phyloP scores from a whole-genome alignment of 2,113 vertebrate genomes.

The Indicator maculatus region DNA sequence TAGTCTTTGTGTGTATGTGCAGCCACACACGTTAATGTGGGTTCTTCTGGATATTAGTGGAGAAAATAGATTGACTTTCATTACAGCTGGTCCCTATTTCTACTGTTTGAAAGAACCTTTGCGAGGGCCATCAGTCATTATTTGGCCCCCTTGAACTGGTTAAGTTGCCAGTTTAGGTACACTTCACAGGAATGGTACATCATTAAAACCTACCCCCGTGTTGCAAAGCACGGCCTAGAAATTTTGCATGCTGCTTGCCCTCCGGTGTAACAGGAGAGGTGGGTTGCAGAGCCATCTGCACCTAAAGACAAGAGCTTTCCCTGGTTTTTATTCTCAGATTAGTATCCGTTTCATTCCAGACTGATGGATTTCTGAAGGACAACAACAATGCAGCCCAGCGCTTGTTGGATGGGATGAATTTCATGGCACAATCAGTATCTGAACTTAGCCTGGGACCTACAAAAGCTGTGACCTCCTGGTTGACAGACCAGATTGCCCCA shows the following conservation, averaged over 20 bases:
- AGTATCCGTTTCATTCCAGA: slow-evolving; percentile 76
- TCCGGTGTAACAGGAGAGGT: not conserved
- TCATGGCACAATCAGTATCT: slow-evolving; percentile 96
- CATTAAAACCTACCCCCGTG: not conserved
- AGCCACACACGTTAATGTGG: not conserved
- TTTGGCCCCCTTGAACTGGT: not conserved
- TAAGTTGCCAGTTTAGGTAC: not conserved
- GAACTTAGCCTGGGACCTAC: slow-evolving; percentile 96
- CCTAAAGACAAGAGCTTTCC: not conserved
- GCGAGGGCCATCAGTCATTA: not conserved
- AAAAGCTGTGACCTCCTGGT: slow-evolving; percentile 96
- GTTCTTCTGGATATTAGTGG: not conserved
- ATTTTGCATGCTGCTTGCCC: not conserved
- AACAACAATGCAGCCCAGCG: slow-evolving; percentile 98
- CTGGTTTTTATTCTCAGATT: not conserved
- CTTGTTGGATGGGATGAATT: slow-evolving; percentile 95
- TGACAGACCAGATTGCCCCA: slow-evolving; percentile 98
- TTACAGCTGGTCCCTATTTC: not conserved
- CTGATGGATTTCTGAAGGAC: slow-evolving; percentile 93
- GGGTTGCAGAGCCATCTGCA: not conserved
- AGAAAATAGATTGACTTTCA: not conserved
- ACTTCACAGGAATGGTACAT: not conserved
- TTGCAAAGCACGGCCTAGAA: not conserved
- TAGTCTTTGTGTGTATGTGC: not conserved
- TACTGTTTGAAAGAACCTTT: not conserved